Base-by-base conservation (phyloP, 2,888 invertebrate species). In the Micropterix aruncella region DNA sequence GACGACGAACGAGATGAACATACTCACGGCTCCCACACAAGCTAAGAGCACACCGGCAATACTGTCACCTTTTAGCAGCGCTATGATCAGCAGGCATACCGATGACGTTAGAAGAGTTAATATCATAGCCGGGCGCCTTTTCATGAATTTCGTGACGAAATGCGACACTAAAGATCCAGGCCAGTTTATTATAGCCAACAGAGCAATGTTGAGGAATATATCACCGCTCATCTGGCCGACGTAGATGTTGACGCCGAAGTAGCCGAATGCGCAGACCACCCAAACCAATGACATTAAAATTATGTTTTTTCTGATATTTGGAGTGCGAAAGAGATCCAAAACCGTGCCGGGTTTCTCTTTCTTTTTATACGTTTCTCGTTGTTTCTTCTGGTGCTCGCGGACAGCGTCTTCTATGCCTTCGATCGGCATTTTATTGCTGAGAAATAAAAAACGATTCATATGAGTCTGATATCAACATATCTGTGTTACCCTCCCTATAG, bases 201-300 rank as follows among this genome's bases (percentile, higher is more conserved):
- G 58, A 16, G 81, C 75, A 42, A 83, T 81, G 56, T 83, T 85
- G 3, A 80, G 46, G 57, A 83, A 86, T 43, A 82, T 77, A 54
- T 82, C 65, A 1, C 83, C 83, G 3, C 75, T 76, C 37, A 80
- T 60, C 53, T 79, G 73, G 1, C 78, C 77, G 40, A 80, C 74
- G 56, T 78, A 82, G 54, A 83, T 79, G 1, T 80, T 75, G 40
- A 84, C 72, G 1, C 85, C 85, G 54, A 82, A 88, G 57, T 85
- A 81, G 44, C 81, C 79, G 61, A 86, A 69, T 5, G 83, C 83
- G 40, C 82, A 79, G 1, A 80, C 79, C 5, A 79, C 60, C 85
- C 83, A 83, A 53, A 76, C 75, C 53, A 77, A 75, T 49, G 73
- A 71, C 54, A 80, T 75, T 44, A 70, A 70, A 4, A 80, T 53